Evolutionary conservation across 2,797 vertebrate genomes (phyloP).

Genomic region (Lepus oiostolus): DNA sequence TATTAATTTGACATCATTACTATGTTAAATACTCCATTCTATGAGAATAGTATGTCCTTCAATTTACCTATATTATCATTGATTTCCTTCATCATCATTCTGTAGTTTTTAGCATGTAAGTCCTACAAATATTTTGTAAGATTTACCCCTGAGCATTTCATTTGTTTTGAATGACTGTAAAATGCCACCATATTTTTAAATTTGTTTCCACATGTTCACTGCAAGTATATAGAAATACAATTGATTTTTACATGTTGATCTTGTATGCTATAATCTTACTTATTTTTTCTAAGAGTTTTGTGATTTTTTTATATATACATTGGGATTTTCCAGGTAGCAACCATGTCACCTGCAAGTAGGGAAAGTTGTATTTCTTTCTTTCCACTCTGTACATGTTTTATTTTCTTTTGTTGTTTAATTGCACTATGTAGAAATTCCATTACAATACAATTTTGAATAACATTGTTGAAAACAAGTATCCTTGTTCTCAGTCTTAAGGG

Average conservation of each 20-base stretch:
- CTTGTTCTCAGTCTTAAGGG: not conserved
- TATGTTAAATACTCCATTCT: not conserved
- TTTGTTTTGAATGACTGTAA: slow-evolving; percentile 16
- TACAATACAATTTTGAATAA: not conserved
- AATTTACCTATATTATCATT: slow-evolving; percentile 8
- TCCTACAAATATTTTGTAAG: not conserved
- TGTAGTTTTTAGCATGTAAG: slow-evolving; percentile 33
- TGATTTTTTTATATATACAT: not conserved
- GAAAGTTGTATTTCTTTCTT: not conserved
- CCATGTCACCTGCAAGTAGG: not conserved
- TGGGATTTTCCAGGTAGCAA: not conserved
- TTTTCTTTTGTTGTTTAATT: not conserved
- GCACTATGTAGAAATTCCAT: not conserved
- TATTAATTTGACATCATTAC: not conserved
- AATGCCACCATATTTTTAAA: not conserved
- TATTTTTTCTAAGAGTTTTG: not conserved
- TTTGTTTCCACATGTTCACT: not conserved
- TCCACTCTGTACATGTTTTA: not conserved
- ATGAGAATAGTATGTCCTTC: not conserved
- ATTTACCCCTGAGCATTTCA: not conserved
- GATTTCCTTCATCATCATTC: slow-evolving; percentile 23
- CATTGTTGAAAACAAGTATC: not conserved
- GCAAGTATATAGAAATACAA: not conserved
- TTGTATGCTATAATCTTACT: not conserved
- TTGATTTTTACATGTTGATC: not conserved